Evolutionary conservation across 2,113 vertebrate species (phyloP).

Genomic region (Dendrocopos noguchii): DNA sequence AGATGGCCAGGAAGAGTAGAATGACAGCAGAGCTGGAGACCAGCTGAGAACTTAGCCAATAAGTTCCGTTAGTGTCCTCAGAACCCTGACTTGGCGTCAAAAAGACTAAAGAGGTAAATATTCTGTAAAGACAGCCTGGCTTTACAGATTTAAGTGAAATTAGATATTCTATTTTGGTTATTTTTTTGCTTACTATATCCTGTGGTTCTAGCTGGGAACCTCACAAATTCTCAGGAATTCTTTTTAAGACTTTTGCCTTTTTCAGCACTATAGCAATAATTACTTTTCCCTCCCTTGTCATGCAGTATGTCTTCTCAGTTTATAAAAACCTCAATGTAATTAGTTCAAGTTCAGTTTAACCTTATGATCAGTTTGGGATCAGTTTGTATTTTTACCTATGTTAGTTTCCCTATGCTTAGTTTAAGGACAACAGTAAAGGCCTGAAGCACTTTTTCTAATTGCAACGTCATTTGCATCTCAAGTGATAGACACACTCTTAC

Average conservation of each 20-base stretch:
- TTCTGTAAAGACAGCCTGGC: background rate
- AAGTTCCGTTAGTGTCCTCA: background rate
- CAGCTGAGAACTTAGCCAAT: background rate
- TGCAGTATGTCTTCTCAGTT: background rate
- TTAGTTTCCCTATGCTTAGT: background rate
- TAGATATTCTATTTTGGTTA: background rate
- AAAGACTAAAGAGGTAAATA: background rate
- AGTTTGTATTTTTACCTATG: background rate
- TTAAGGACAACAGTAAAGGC: background rate
- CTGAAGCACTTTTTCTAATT: slow-evolving; percentile 30
- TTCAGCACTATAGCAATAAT: background rate
- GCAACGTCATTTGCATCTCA: slow-evolving; percentile 21
- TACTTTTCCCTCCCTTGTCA: rapidly evolving
- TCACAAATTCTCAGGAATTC: background rate
- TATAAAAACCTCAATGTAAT: background rate
- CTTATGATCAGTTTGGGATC: background rate
- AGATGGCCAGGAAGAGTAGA: background rate
- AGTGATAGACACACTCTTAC: slow-evolving; percentile 25
- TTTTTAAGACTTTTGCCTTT: background rate
- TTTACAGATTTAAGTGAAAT: background rate
- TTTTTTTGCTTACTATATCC: background rate
- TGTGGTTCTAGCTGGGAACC: background rate
- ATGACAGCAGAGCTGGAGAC: background rate
- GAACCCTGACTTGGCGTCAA: background rate
- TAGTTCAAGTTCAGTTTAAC: slow-evolving; percentile 2